Percentiles rank a stretch among this genome's conserved stretches.
Conservation (phyloP, 2,113 vertebrate genomes). For the Chloropsis hardwickii region DNA sequence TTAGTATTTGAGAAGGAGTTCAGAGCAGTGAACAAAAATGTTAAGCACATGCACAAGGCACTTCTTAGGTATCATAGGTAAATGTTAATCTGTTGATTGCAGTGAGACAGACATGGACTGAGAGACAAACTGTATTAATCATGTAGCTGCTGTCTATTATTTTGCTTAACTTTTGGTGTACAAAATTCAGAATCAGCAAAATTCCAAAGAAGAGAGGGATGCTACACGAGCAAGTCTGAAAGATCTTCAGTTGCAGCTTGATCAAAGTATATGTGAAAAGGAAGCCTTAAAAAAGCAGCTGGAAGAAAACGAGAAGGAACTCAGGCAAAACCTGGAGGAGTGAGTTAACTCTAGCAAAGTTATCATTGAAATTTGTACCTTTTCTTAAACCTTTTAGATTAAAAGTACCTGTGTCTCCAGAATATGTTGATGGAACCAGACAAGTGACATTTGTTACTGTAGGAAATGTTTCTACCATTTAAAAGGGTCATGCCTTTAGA, state of each 20-base stretch:
- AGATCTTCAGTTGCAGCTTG: conserved; percentile 76
- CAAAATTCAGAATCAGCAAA: conserved; percentile 74
- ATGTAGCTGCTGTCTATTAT: neutral
- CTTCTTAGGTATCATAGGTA: neutral
- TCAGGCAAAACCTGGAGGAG: conserved; percentile 89
- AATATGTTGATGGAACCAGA: neutral
- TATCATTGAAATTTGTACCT: neutral
- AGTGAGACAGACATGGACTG: neutral
- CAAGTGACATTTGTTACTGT: neutral
- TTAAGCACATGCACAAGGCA: neutral
- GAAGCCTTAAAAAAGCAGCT: conserved; percentile 77
- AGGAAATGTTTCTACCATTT: neutral
- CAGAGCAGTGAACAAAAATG: neutral
- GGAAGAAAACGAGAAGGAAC: conserved; percentile 83
- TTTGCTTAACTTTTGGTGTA: neutral
- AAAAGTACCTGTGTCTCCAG: neutral
- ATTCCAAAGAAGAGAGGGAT: conserved; percentile 77
- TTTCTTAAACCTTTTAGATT: neutral
- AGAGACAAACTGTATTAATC: neutral
- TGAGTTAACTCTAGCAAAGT: conserved; percentile 68
- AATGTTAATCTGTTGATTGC: neutral
- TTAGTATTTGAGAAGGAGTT: neutral
- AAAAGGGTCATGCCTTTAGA: neutral
- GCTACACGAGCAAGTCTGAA: conserved; percentile 71
- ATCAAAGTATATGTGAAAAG: conserved; percentile 75